phyloP scores from a whole-genome alignment of 35 echinoderm and acorn worm genomes.

The Strongylocentrotus purpuratus region DNA sequence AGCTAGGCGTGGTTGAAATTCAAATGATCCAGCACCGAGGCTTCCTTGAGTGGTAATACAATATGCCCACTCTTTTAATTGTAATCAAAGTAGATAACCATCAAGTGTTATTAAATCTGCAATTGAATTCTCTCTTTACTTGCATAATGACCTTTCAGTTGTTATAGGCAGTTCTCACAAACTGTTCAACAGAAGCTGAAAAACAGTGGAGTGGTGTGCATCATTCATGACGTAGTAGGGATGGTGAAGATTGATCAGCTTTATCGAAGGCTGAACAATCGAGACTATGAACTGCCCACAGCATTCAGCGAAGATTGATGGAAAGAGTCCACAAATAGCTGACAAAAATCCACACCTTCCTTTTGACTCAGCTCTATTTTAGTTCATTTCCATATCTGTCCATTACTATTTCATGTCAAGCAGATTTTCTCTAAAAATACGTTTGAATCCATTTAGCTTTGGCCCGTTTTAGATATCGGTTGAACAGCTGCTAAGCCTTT shows the following conservation, averaged over 20 bases:
- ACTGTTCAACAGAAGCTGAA: no score
- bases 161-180: no score
- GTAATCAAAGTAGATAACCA: not conserved
- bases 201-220: no score
- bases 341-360: not conserved
- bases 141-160: not conserved
- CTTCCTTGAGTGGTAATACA: not conserved
- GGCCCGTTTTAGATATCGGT: not conserved
- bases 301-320: not conserved
- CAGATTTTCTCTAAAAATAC: not conserved
- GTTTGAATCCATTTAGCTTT: not conserved
- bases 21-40: not conserved
- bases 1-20: not conserved
- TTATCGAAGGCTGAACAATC: not conserved
- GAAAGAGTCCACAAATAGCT: not conserved
- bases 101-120: not conserved
- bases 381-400: not conserved
- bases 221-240: no score
- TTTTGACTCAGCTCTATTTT: not conserved
- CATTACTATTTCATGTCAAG: not conserved
- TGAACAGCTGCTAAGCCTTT: not conserved
- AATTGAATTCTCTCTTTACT: not conserved
- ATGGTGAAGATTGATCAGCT: not conserved
- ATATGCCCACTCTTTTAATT: not conserved
- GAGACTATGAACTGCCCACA: conserved; percentile 1